Base-by-base conservation (phyloP, 2,797 vertebrate species). In the Sylvia borin region DNA sequence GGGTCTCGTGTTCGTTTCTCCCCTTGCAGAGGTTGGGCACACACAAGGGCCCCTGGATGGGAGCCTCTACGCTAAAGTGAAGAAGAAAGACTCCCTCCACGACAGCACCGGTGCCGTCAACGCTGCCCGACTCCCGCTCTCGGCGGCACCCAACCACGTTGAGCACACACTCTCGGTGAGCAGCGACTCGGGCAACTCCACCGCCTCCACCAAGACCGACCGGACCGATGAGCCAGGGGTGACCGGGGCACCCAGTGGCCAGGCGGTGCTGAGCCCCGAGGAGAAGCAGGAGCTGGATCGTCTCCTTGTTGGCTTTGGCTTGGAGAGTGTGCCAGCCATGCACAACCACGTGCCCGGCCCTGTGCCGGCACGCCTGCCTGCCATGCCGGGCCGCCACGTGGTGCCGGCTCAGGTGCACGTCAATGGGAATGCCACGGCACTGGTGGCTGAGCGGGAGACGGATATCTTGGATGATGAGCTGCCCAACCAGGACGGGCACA, bases 141-240 rank as follows among this genome's bases (percentile, higher is more conserved):
- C 98, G 0, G 98, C 98, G 34, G 77, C 98, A 1, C 97, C 98
- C 72, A 98, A 98, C 94, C 98, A 98, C 70, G 98, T 99, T 0
- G 99, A 99, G 96, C 99, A 99, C 92, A 99, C 99, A 4, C 97
- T 99, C 22, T 99, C 99, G 0, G 99, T 99, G 96, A 99, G 99
- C 98, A 99, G 99, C 0, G 99, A 99, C 96, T 99, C 99, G 0
- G 99, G 99, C 79, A 99, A 99, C 97, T 99, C 99, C 55, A 99
- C 99, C 0, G 99, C 99, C 47, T 99, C 99, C 68, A 99, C 99
- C 92, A 99, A 99, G 97, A 99, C 99, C 0, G 99, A 99, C 97
- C 98, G 98, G 94, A 99, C 99, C 0, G 99, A 99, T 98, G 99
- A 99, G 93, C 97, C 97, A 1, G 96, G 85, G 40, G 97, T 70